Percentiles rank a stretch among this genome's conserved stretches.
These are phyloP conservation scores for Sitta carolinensis DNA, from an alignment of 2,797 vertebrate species.

Conservation along the genomic window DNA sequence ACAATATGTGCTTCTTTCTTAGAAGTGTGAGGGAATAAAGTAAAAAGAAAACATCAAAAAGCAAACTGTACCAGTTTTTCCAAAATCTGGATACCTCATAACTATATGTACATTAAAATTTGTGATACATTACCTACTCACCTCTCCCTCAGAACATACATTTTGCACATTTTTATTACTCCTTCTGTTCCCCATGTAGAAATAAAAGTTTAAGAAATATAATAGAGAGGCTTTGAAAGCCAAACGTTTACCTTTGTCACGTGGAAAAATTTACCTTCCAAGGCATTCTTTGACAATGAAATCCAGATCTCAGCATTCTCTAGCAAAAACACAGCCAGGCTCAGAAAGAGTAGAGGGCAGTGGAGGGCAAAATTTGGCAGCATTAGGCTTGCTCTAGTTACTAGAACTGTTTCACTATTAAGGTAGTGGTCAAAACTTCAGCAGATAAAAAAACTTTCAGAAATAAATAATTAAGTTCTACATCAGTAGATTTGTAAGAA, in stretches of 20 bases:
- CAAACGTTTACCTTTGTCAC: neutral
- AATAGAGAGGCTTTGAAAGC: neutral
- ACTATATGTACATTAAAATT: neutral
- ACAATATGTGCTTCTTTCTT: neutral
- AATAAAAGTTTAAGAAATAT: slow-evolving; percentile 9
- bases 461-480: neutral
- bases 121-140: neutral
- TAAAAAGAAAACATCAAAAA: neutral
- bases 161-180: neutral
- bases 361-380: neutral
- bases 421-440: neutral
- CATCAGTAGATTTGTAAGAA: neutral
- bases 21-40: neutral
- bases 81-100: neutral
- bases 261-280: neutral
- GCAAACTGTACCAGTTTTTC: neutral
- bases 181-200: neutral
- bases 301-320: neutral
- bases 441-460: neutral
- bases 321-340: neutral
- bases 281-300: neutral
- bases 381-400: neutral
- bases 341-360: neutral
- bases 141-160: neutral
- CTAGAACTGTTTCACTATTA: neutral